Percentiles rank a stretch among this genome's conserved stretches.
Evolutionary conservation across 2,888 invertebrate species (phyloP).

Genomic region (Metellina segmentata): DNA sequence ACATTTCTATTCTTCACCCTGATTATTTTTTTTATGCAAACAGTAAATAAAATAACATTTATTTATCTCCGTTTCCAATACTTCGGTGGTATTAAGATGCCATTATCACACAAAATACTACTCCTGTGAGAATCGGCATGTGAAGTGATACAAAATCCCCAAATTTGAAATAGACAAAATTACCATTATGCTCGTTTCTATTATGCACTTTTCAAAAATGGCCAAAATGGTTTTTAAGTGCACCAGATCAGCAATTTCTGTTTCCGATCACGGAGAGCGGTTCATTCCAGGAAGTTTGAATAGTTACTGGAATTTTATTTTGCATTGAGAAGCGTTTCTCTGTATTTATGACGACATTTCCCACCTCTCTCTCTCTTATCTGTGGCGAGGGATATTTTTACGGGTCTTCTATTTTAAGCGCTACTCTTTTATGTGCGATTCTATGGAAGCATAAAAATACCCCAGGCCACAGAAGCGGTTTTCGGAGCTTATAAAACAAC

Average conservation of each 20-base stretch:
- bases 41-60: too few species aligned
- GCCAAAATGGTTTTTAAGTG: not conserved
- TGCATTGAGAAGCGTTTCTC: slow-evolving; percentile 13
- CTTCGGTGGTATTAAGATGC: too few species aligned
- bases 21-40: too few species aligned
- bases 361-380: slow-evolving; percentile 25
- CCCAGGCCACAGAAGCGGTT: slow-evolving; percentile 5
- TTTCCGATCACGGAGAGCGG: not conserved
- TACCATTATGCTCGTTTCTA: too few species aligned
- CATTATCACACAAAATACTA: too few species aligned
- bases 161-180: too few species aligned
- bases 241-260: not conserved
- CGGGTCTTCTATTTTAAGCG: slow-evolving; percentile 22
- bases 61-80: too few species aligned
- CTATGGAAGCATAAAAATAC: slow-evolving; percentile 26
- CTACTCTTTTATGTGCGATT: slow-evolving; percentile 33
- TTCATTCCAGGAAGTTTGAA: slow-evolving; percentile 14
- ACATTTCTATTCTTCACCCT: too few species aligned
- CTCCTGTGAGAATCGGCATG: too few species aligned
- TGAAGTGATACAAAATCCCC: too few species aligned
- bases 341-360: slow-evolving; percentile 39
- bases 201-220: not conserved
- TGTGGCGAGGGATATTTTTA: slow-evolving; percentile 31
- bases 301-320: slow-evolving; percentile 19
- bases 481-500: slow-evolving; percentile 37